Evolutionary conservation across 2,113 vertebrate species (phyloP).

Genomic region (Motacilla tschutschensis): DNA sequence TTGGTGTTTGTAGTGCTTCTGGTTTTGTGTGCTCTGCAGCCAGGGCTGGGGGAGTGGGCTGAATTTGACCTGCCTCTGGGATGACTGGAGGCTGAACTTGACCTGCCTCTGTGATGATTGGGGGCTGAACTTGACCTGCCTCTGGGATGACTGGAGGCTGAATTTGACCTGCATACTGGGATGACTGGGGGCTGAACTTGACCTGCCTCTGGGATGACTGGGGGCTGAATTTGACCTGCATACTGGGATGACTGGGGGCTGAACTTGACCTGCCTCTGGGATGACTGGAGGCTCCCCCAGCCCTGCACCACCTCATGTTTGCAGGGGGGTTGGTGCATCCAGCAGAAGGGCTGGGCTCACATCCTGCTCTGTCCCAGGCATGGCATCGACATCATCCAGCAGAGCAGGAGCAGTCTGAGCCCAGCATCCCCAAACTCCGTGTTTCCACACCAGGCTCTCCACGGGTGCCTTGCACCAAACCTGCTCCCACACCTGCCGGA

Average conservation of each 20-base stretch:
- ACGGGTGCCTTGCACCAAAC: not conserved
- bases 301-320: accelerated
- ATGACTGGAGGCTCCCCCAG: not conserved
- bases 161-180: not conserved
- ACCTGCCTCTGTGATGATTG: not conserved
- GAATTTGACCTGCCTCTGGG: not conserved
- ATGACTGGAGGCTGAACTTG: not conserved
- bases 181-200: not conserved
- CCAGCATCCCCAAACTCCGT: not conserved
- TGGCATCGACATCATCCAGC: not conserved
- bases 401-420: not conserved
- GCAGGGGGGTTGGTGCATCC: not conserved
- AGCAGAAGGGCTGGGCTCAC: not conserved
- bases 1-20: not conserved
- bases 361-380: not conserved
- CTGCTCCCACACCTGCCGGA: not conserved
- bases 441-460: not conserved
- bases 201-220: not conserved
- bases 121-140: not conserved
- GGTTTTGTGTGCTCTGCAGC: not conserved
- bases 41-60: not conserved
- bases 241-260: not conserved
- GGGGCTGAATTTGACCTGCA: not conserved
- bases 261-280: not conserved
- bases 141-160: not conserved